Conservation (phyloP, 92 coral and sea anemone species). For the Heteractis magnifica region DNA sequence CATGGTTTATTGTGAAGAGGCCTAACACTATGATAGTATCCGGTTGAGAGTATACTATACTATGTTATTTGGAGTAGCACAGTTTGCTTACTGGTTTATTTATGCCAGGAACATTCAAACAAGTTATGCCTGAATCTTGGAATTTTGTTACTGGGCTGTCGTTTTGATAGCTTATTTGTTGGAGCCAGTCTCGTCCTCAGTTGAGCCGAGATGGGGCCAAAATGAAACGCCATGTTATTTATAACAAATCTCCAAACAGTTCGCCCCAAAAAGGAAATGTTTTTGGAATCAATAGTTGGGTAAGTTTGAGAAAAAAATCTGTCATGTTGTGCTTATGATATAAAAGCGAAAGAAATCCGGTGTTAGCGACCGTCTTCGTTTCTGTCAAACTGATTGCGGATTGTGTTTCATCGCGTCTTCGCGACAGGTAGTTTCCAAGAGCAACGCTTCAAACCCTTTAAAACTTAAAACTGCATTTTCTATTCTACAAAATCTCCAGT, state of each 20-base stretch:
- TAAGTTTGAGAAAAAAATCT: slow-evolving; percentile 40
- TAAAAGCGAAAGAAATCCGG: not conserved
- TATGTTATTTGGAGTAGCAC: slow-evolving; percentile 10
- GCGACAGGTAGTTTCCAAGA: slow-evolving; percentile 5
- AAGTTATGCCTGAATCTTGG: not conserved
- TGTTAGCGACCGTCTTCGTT: not conserved
- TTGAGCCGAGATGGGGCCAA: slow-evolving; percentile 50
- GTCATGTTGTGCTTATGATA: not conserved
- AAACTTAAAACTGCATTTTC: not conserved
- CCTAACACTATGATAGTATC: slow-evolving; percentile 19
- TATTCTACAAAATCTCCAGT: not conserved
- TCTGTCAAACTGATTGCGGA: slow-evolving; percentile 4
- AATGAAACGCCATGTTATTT: slow-evolving; percentile 98
- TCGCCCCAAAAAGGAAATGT: slow-evolving; percentile 83
- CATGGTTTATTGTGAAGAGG: slow-evolving; percentile 24
- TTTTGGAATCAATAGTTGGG: slow-evolving; percentile 98
- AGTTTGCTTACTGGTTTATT: not conserved
- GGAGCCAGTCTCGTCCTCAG: not conserved
- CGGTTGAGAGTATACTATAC: slow-evolving; percentile 11
- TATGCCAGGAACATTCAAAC: slow-evolving; percentile 3
- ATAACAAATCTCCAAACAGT: slow-evolving; percentile 57
- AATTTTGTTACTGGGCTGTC: not conserved
- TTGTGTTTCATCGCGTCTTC: not conserved
- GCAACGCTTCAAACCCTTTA: not conserved
- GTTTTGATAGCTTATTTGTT: not conserved